These are phyloP conservation scores for Cheirogaleus major DNA, from an alignment of 2,797 vertebrate species.

Conservation along the genomic window DNA sequence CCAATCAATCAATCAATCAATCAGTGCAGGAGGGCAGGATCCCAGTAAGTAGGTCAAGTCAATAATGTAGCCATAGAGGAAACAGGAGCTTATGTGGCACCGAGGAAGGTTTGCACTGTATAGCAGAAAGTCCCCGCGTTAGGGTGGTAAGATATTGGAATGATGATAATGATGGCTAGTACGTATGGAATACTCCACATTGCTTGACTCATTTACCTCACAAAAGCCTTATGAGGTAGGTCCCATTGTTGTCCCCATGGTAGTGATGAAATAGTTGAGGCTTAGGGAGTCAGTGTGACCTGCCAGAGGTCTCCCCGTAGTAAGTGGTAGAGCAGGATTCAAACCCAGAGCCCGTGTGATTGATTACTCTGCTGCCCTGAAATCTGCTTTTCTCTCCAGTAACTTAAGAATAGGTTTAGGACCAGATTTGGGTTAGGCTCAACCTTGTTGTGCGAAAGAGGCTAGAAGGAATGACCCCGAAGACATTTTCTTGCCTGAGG, in stretches of 20 bases:
- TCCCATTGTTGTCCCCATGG: background rate
- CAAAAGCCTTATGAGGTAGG: constrained; percentile 1
- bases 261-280: background rate
- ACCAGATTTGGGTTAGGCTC: background rate
- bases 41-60: background rate
- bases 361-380: background rate
- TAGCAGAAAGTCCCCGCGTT: background rate
- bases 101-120: background rate
- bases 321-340: background rate
- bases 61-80: background rate
- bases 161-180: background rate
- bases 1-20: background rate
- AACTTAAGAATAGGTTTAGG: background rate
- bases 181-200: background rate
- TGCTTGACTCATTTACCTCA: background rate
- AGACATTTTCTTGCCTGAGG: background rate
- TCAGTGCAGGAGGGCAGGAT: background rate
- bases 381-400: background rate
- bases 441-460: background rate
- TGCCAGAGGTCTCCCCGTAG: background rate
- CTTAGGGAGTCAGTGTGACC: background rate
- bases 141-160: background rate
- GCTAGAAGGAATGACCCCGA: background rate
- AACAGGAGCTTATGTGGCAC: background rate
- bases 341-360: background rate